These are phyloP conservation scores for Heterohyrax brucei DNA, from an alignment of 2,797 vertebrate species.

Conservation along the genomic window DNA sequence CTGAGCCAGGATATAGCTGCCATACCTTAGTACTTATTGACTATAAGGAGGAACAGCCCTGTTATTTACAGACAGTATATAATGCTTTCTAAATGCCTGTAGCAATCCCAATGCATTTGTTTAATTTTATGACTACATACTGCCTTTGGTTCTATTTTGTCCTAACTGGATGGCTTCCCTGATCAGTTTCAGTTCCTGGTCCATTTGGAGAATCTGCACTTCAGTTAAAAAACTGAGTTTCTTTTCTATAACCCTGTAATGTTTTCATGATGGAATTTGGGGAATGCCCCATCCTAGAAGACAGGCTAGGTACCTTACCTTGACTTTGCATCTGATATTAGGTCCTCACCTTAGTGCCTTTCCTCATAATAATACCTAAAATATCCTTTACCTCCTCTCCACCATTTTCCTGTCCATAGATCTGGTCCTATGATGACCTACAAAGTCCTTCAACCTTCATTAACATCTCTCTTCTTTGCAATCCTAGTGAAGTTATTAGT, in stretches of 20 bases:
- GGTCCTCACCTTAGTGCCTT: background rate
- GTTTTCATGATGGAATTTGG: background rate
- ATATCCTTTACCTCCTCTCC: background rate
- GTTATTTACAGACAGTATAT: conserved; percentile 52
- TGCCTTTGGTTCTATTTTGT: conserved; percentile 45
- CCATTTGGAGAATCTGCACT: conserved; percentile 36
- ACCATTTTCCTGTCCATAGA: conserved; percentile 29
- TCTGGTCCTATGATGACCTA: background rate
- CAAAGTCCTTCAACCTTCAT: conserved; percentile 44
- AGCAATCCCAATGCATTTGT: background rate
- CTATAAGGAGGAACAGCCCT: background rate
- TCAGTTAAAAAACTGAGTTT: conserved; percentile 38
- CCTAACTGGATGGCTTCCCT: conserved; percentile 8
- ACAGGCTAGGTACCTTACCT: background rate
- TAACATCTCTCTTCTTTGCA: conserved; percentile 23
- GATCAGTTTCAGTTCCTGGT: conserved; percentile 12
- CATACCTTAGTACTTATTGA: background rate
- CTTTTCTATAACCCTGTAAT: background rate
- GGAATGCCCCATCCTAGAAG: background rate
- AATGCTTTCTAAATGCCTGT: conserved; percentile 36
- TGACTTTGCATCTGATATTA: background rate
- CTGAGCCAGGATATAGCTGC: conserved; percentile 4
- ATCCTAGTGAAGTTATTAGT: background rate
- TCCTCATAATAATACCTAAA: conserved; percentile 1
- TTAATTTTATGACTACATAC: background rate